Evolutionary conservation across 1,140 invertebrate genomes (phyloP).

Genomic region (Psilanteris sp.): DNA sequence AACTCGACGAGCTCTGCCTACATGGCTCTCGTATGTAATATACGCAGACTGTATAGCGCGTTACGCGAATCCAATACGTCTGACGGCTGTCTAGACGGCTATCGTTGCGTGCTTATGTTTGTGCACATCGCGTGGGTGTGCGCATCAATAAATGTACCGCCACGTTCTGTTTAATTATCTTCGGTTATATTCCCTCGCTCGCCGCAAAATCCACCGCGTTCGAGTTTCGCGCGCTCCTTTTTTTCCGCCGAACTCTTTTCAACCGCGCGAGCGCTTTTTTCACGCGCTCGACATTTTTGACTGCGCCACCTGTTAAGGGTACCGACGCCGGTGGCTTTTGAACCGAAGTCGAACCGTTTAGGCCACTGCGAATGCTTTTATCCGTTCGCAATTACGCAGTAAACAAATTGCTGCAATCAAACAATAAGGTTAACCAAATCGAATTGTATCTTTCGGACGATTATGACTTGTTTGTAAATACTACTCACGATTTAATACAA

Average conservation of each 20-base stretch:
- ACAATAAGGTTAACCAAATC: no score
- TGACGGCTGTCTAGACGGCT: slow-evolving; percentile 76
- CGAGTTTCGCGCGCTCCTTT: slow-evolving; percentile 26
- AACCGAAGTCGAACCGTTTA: no score
- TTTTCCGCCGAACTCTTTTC: not conserved
- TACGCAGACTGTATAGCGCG: slow-evolving; percentile 69
- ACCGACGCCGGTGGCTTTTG: no score
- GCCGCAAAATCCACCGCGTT: slow-evolving; percentile 26
- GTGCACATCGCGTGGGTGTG: slow-evolving; percentile 52
- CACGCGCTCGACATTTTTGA: no score
- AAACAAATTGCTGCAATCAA: no score
- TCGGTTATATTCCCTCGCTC: slow-evolving; percentile 35
- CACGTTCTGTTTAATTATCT: slow-evolving; percentile 56
- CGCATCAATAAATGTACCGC: slow-evolving; percentile 58
- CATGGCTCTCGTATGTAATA: slow-evolving; percentile 63
- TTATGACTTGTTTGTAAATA: no score
- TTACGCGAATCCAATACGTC: slow-evolving; percentile 76
- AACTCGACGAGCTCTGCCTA: slow-evolving; percentile 63
- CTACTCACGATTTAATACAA: no score
- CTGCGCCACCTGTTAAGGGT: no score
- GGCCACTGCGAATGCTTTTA: no score
- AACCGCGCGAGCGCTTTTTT: no score
- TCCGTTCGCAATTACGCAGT: no score
- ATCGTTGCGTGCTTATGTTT: slow-evolving; percentile 60
- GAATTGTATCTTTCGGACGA: no score